Base-by-base conservation (phyloP, 2,113 vertebrate species). In the Brachionichthys hirsutus region DNA sequence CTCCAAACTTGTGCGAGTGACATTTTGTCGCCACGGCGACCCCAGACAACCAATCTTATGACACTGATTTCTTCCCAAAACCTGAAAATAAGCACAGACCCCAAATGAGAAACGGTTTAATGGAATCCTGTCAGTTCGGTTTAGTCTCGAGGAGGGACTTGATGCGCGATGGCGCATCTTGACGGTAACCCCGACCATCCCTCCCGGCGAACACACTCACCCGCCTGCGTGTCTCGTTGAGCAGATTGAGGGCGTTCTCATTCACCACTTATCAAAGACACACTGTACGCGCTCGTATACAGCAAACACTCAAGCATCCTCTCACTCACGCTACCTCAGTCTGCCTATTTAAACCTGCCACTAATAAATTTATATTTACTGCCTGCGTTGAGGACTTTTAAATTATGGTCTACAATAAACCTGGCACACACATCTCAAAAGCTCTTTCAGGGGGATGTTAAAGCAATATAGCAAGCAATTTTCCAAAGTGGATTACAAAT, bases 381-480 rank as follows among this genome's bases (percentile, higher is more conserved):
- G 88, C 90, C 92, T 91, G 92, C 93, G 93, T 92, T 93, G 92
- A 93, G 92, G 94, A 93, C 92, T 93, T 93, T 93, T 95, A 95
- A 95, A 93, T 93, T 91, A 94, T 92, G 91, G 90, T 90, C 42
- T 78, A 90, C 88, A 88, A 90, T 91, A 92, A 91, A 92, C 82
- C 86, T 90, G 89, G 89, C 89, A 90, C 82, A 73, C 77, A 77
- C 80, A 74, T 89, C 88, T 91, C 81, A 76, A 85, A 87, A 86
- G 87, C 88, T 89, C 88, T 91, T 90, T 87, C 83, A 90, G 85
- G 71, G 24, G 84, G 85, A 87, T 90, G 87, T 89, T 89, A 91
- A 90, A 83, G 86, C 87, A 86, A 85, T 90, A 90, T 88, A 88
- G 87, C 87, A 90, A 91, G 88, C 89, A 90, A 90, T 92, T 92